Percentiles rank a stretch among this genome's conserved stretches.
Conservation (phyloP, 1,140 invertebrate genomes). For the Drosophila azteca region DNA sequence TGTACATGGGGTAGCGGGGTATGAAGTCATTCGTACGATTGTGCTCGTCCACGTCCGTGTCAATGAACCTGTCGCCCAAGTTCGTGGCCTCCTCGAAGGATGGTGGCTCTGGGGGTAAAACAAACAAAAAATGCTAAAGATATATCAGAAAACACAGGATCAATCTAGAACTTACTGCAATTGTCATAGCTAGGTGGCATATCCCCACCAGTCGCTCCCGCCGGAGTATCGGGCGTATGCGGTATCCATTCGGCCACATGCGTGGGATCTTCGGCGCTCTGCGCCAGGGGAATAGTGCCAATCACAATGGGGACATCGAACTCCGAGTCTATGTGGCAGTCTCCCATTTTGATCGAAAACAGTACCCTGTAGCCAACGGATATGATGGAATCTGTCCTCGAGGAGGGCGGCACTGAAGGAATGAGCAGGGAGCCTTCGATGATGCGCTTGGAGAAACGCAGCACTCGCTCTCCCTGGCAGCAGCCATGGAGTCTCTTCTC, state of each 20-base stretch:
- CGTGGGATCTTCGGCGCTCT: conserved; percentile 57
- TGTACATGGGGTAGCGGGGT: conserved; percentile 77
- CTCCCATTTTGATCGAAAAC: conserved; percentile 53
- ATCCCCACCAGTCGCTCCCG: conserved; percentile 50
- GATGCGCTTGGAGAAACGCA: conserved; percentile 58
- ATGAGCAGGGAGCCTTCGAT: conserved; percentile 56
- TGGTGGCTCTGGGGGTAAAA: conserved; percentile 57
- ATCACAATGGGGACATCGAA: conserved; percentile 62
- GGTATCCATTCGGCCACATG: conserved; percentile 61
- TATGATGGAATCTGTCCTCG: conserved; percentile 74
- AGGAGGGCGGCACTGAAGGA: conserved; percentile 76
- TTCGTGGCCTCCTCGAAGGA: conserved; percentile 70
- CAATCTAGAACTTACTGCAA: conserved; percentile 49
- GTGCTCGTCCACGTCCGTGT: conserved; percentile 65
- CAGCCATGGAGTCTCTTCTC: conserved; percentile 28
- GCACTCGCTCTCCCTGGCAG: conserved; percentile 44
- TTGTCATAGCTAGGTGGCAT: conserved; percentile 68
- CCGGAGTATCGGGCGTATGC: conserved; percentile 65
- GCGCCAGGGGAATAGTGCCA: conserved; percentile 65
- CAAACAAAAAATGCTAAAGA: neutral
- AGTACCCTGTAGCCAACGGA: conserved; percentile 47
- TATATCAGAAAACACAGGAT: neutral
- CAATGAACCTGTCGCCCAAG: conserved; percentile 60
- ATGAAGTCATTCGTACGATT: conserved; percentile 70
- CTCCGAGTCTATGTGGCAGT: conserved; percentile 55